Base-by-base conservation (phyloP, 2,797 vertebrate genomes). In the Lacerta viridis region DNA sequence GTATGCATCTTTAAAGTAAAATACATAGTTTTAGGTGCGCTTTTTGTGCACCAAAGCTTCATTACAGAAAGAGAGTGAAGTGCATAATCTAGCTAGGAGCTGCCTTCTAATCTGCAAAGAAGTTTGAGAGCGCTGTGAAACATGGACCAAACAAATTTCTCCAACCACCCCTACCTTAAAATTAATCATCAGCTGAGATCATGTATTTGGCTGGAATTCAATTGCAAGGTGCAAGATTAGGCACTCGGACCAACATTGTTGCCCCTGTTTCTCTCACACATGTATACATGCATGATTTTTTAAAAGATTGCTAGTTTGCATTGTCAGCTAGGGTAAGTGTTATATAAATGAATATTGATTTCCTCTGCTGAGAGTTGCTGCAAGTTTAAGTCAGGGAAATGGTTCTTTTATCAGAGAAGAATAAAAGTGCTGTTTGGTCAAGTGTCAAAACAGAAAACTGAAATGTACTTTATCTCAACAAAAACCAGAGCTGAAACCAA, bases 311-410 rank as follows among this genome's bases (percentile, higher is more conserved):
- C 29, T 7, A 20, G 74, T 69, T 61, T 55, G 7, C 17, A 80
- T 23, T 61, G 55, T 74, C 23, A 75, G 77, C 29, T 69, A 55
- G 33, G 72, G 46, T 39, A 20, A 43, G 36, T 78, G 80, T 68
- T 78, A 1, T 78, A 82, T 46, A 77, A 78, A 83, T 61, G 72
- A 71, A 76, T 61, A 86, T 41, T 86, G 84, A 89, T 86, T 90
- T 90, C 23, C 46, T 77, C 17, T 36, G n/a, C 84, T 77, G 79
- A 82, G 71, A 83, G 61, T 43, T 61, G 69, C 33, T 27, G 72
- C 33, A 77, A 41, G 50, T 69, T 71, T 83, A 69, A 78, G 88
- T 71, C 74, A 71, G 43, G 64, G 72, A 86, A 86, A 86, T 46
- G 5, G 43, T 74, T 36, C 61, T 86, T 85, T 79, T 78, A 83